phyloP scores from a whole-genome alignment of 2,888 invertebrate genomes.

The Hirudinaria manillensis region DNA sequence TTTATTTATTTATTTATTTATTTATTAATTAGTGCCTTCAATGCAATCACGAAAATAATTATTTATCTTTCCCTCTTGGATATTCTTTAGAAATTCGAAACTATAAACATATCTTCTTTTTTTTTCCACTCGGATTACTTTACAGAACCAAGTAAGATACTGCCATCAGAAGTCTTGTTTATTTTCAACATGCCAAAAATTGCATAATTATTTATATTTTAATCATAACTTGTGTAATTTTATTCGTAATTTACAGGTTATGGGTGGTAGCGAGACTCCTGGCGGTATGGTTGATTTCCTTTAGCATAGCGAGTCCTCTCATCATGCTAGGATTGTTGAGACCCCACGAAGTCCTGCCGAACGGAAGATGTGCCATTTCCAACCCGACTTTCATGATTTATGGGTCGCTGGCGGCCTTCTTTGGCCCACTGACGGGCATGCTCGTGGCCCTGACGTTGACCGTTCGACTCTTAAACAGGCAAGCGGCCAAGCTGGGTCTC shows the following conservation, averaged over 20 bases:
- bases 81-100: too few species aligned
- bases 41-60: too few species aligned
- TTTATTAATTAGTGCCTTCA: too few species aligned
- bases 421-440: constrained; percentile 91
- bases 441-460: constrained; percentile 85
- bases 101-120: too few species aligned
- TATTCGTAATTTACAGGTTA: background rate
- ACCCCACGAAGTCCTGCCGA: constrained; percentile 60
- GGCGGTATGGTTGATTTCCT: constrained; percentile 83
- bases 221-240: too few species aligned
- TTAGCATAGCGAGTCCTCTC: constrained; percentile 56
- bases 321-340: constrained; percentile 58
- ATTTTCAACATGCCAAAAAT: too few species aligned
- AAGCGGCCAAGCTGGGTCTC: constrained; percentile 26
- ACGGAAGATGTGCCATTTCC: constrained; percentile 52
- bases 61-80: too few species aligned
- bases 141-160: too few species aligned
- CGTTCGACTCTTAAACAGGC: constrained; percentile 70
- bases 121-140: too few species aligned
- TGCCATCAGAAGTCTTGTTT: too few species aligned
- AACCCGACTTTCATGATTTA: constrained; percentile 64
- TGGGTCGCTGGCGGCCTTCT: constrained; percentile 89
- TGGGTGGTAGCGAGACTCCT: constrained; percentile 69
- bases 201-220: too few species aligned
- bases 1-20: background rate